Percentiles rank a stretch among this genome's conserved stretches.
Conservation (phyloP, 1,140 invertebrate genomes). For the Panulirus ornatus region DNA sequence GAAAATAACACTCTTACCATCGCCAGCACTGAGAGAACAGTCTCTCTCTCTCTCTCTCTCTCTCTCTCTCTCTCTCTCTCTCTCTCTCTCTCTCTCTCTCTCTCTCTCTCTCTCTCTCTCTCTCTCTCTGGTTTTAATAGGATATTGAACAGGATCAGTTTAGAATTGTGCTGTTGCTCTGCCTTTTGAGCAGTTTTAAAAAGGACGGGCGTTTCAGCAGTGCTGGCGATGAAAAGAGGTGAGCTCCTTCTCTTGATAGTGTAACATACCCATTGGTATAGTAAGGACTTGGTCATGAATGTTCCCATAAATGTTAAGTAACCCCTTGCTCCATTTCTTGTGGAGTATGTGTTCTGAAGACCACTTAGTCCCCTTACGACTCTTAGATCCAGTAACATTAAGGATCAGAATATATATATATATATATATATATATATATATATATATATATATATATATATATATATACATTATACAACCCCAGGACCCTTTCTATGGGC, state of each 20-base stretch:
- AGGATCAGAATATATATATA: slow-evolving; percentile 9
- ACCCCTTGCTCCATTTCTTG: neutral
- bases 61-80: too few relatives aligned
- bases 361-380: neutral
- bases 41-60: too few relatives aligned
- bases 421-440: slow-evolving; percentile 28
- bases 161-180: neutral
- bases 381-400: neutral
- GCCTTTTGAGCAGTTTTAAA: too few relatives aligned
- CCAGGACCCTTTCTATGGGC: too few relatives aligned
- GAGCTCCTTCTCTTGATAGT: neutral
- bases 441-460: slow-evolving; percentile 17
- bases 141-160: neutral
- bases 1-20: neutral
- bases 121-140: neutral
- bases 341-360: neutral
- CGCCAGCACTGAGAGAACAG: neutral
- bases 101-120: neutral
- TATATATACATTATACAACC: slow-evolving; percentile 55
- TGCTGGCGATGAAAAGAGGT: neutral
- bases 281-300: neutral
- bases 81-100: too few relatives aligned
- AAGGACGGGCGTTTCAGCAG: too few relatives aligned
- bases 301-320: neutral
- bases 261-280: neutral